phyloP scores from a whole-genome alignment of 2,113 vertebrate genomes.

The Crocuta crocuta region DNA sequence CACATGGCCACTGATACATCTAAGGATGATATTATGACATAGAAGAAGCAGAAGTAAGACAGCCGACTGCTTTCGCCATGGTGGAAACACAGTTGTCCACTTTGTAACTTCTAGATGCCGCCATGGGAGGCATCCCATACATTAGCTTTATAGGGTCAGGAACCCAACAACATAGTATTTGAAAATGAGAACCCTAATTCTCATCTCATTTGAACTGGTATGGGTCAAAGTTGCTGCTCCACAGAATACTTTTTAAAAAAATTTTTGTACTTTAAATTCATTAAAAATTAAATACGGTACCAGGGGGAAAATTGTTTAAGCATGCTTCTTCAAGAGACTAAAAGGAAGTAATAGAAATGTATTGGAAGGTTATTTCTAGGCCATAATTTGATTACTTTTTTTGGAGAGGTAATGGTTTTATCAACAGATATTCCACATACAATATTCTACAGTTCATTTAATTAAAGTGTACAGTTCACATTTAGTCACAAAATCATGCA shows the following conservation, averaged over 20 bases:
- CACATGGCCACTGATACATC: neutral
- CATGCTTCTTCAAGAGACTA: constrained; percentile 1
- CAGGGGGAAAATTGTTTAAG: neutral
- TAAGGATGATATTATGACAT: neutral
- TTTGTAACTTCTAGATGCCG: neutral
- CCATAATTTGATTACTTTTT: neutral
- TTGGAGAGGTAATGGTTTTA: neutral
- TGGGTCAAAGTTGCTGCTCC: neutral
- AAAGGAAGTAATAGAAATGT: constrained; percentile 6
- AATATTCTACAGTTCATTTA: neutral
- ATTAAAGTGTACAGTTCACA: neutral
- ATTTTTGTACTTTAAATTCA: neutral
- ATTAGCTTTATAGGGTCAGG: neutral
- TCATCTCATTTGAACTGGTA: neutral
- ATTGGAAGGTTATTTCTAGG: neutral
- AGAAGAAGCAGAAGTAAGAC: neutral
- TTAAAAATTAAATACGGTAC: neutral
- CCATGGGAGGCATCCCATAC: neutral
- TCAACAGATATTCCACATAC: neutral
- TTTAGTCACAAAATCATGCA: neutral
- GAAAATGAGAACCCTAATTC: constrained; percentile 2
- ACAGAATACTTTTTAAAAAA: neutral
- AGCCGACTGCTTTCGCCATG: neutral
- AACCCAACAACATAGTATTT: neutral
- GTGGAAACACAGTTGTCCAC: neutral